A percentile compares a stretch with the other conserved stretches of the same genome.
phyloP scores from a whole-genome alignment of 2,113 vertebrate genomes.

The Crotalus helleri region DNA sequence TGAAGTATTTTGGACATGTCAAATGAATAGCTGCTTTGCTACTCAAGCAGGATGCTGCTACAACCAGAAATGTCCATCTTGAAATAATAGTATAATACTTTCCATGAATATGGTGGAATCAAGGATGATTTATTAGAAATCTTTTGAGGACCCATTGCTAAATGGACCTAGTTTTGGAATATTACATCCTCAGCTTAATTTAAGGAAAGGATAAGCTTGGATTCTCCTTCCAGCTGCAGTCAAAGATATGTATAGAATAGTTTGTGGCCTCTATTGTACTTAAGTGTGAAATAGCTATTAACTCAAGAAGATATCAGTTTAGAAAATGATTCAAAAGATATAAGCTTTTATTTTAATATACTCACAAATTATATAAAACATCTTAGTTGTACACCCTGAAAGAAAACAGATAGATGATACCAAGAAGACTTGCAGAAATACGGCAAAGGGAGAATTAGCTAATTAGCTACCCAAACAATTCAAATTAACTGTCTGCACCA shows the following conservation, averaged over 20 bases:
- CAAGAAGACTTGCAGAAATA: neutral
- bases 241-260: neutral
- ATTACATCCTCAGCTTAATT: slow-evolving; percentile 18
- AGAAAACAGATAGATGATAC: neutral
- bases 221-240: neutral
- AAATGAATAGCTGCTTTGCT: neutral
- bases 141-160: neutral
- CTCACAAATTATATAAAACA: neutral
- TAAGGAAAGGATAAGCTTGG: slow-evolving; percentile 11
- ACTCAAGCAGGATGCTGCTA: neutral
- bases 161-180: neutral
- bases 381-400: neutral
- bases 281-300: neutral
- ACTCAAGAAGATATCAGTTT: neutral
- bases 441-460: neutral
- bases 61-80: neutral
- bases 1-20: neutral
- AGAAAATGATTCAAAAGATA: neutral
- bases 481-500: neutral
- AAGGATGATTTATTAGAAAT: neutral
- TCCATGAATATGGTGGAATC: neutral
- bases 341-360: neutral
- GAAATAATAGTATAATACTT: neutral
- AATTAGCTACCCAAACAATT: neutral
- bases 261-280: neutral